phyloP scores from a whole-genome alignment of 1,140 invertebrate genomes.

The Grapholita molesta region DNA sequence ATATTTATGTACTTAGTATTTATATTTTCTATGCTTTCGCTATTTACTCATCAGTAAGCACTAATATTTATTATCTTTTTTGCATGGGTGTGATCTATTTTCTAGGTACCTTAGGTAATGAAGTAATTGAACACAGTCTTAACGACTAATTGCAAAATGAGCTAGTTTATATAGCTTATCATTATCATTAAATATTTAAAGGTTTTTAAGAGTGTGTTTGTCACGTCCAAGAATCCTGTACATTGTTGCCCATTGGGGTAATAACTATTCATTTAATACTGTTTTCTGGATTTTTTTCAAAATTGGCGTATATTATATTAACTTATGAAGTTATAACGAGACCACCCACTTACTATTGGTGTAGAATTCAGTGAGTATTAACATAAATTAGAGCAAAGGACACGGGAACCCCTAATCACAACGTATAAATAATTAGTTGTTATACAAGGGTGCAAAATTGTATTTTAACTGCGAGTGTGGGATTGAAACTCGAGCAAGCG shows the following conservation, averaged over 20 bases:
- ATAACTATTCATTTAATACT: no score
- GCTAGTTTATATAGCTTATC: not conserved
- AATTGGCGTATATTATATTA: no score
- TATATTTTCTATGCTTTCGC: constrained; percentile 1
- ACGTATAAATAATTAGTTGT: no score
- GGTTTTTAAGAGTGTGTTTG: not conserved
- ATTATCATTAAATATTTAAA: not conserved
- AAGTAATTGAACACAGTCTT: not conserved
- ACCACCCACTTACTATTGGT: no score
- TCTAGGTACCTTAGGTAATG: not conserved
- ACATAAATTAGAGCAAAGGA: no score
- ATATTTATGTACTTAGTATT: not conserved
- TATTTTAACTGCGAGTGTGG: no score
- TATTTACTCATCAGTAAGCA: not conserved
- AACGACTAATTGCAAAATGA: not conserved
- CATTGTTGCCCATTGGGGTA: not conserved
- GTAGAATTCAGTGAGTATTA: no score
- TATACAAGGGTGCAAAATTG: no score
- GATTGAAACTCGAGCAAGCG: no score
- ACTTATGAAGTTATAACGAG: no score
- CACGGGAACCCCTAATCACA: no score
- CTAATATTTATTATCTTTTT: not conserved
- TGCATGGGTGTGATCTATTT: constrained; percentile 2
- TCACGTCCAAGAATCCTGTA: not conserved
- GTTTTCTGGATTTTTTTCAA: no score